These are phyloP conservation scores for Drosophila parvula DNA, from an alignment of 1,140 invertebrate species.

Conservation along the genomic window DNA sequence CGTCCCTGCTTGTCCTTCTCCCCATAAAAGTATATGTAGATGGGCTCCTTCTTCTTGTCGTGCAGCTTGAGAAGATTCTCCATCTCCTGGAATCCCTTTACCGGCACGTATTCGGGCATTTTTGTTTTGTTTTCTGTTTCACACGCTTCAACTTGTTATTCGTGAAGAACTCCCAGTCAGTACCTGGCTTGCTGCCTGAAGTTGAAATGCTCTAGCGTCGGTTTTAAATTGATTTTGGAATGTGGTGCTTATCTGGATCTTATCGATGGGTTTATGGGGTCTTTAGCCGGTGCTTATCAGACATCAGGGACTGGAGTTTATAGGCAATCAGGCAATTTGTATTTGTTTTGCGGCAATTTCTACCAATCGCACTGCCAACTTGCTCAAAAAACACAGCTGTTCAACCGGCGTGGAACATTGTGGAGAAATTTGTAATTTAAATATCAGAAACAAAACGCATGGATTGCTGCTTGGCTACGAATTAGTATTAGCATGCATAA, in stretches of 20 bases:
- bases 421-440: too few relatives aligned
- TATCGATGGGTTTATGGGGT: slow-evolving; percentile 11
- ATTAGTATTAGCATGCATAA: too few relatives aligned
- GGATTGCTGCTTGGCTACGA: too few relatives aligned
- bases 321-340: slow-evolving; percentile 2
- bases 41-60: slow-evolving; percentile 16
- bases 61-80: slow-evolving; percentile 41
- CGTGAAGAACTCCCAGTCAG: neutral
- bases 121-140: slow-evolving; percentile 32
- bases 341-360: slow-evolving; percentile 7
- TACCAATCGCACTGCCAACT: neutral
- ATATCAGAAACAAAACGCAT: too few relatives aligned
- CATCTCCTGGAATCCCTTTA: slow-evolving; percentile 51
- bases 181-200: neutral
- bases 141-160: neutral
- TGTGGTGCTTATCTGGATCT: slow-evolving; percentile 12
- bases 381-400: too few relatives aligned
- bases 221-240: slow-evolving; percentile 2
- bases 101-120: slow-evolving; percentile 76
- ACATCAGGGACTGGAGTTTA: slow-evolving; percentile 15
- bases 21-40: slow-evolving; percentile 68
- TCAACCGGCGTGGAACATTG: too few relatives aligned
- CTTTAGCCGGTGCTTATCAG: slow-evolving; percentile 18
- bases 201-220: neutral
- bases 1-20: slow-evolving; percentile 60